phyloP scores from a whole-genome alignment of 2,113 vertebrate genomes.

The Notiomystis cincta region DNA sequence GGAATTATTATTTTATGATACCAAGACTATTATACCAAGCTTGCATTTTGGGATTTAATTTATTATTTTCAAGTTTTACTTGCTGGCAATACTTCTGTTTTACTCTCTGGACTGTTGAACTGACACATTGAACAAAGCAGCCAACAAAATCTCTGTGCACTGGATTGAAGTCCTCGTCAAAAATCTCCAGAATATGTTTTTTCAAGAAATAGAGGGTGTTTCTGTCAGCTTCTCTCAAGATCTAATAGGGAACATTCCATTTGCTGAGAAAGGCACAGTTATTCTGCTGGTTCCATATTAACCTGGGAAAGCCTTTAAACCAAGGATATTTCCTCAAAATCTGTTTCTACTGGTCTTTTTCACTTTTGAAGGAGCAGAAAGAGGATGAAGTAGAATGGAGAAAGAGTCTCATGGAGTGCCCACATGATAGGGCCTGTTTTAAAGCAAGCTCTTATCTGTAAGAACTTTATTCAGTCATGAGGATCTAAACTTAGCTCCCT shows the following conservation, averaged over 20 bases:
- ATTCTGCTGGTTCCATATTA: neutral
- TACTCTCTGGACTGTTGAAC: neutral
- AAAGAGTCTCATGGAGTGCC: neutral
- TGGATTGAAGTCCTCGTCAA: neutral
- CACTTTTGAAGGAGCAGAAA: neutral
- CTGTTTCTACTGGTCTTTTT: neutral
- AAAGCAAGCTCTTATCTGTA: slow-evolving; percentile 7
- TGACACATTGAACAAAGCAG: neutral
- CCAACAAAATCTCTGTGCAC: neutral
- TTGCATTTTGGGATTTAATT: neutral
- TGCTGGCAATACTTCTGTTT: neutral
- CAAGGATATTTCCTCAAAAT: neutral
- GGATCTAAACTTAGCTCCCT: slow-evolving; percentile 20
- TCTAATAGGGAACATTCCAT: neutral
- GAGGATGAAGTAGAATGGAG: neutral
- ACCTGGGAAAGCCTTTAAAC: neutral
- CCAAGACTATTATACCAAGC: neutral
- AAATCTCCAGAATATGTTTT: neutral
- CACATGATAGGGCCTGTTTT: neutral
- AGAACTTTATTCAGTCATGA: slow-evolving; percentile 2
- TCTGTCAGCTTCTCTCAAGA: neutral
- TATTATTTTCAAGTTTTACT: neutral
- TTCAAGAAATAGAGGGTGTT: neutral
- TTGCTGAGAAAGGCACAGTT: neutral
- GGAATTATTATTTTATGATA: neutral